Percentiles rank a stretch among this genome's conserved stretches.
Conservation (phyloP, 2,113 vertebrate species). For the Callipepla squamata region DNA sequence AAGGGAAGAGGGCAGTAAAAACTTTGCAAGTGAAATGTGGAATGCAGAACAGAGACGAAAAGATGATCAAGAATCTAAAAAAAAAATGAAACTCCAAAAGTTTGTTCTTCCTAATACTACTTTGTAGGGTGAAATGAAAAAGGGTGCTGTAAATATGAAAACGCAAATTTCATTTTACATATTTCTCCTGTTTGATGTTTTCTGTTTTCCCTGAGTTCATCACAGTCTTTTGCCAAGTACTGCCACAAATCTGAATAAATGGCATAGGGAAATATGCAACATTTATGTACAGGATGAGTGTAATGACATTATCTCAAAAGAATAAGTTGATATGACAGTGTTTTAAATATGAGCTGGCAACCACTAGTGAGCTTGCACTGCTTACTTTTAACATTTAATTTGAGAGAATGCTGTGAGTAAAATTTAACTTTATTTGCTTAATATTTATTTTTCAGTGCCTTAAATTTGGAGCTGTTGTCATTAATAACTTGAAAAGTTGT, state of each 20-base stretch:
- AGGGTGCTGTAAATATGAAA: neutral
- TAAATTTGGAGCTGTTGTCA: neutral
- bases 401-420: slow-evolving; percentile 52
- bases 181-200: neutral
- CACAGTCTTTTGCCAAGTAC: slow-evolving; percentile 35
- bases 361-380: slow-evolving; percentile 16
- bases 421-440: slow-evolving; percentile 50
- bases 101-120: neutral
- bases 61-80: neutral
- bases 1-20: neutral
- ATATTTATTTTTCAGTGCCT: slow-evolving; percentile 42
- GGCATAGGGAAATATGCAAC: slow-evolving; percentile 20
- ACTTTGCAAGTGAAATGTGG: neutral
- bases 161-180: neutral
- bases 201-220: neutral
- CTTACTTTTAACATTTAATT: slow-evolving; percentile 61
- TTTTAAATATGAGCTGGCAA: slow-evolving; percentile 65
- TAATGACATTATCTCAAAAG: slow-evolving; percentile 53
- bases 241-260: slow-evolving; percentile 21
- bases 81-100: neutral
- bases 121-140: neutral
- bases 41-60: neutral
- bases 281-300: slow-evolving; percentile 22
- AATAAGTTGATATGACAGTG: slow-evolving; percentile 55
- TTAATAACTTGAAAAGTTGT: neutral